Conservation (phyloP, 2,113 vertebrate species). For the Eulemur rufifrons region DNA sequence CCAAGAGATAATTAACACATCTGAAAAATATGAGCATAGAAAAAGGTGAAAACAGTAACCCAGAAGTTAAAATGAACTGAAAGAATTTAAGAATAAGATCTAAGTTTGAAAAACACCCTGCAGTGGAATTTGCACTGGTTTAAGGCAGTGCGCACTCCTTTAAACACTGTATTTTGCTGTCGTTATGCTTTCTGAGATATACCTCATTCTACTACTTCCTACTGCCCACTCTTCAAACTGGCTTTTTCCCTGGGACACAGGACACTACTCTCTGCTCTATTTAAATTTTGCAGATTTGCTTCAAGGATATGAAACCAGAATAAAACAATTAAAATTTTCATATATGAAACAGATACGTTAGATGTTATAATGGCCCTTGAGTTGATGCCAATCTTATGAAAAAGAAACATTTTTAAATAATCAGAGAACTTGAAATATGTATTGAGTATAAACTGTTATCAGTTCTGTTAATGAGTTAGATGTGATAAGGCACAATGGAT, state of each 20-base stretch:
- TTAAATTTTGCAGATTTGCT: conserved; percentile 16
- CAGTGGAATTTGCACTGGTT: neutral
- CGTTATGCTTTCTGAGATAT: neutral
- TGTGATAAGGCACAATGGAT: neutral
- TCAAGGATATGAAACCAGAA: neutral
- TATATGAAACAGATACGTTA: neutral
- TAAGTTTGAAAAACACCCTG: neutral
- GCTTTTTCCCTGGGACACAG: neutral
- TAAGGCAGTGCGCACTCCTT: neutral
- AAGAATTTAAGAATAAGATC: neutral
- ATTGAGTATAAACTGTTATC: neutral
- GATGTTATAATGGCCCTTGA: neutral
- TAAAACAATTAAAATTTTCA: neutral
- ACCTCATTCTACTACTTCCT: neutral
- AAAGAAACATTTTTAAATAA: neutral
- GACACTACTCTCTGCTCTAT: neutral
- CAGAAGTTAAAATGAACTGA: neutral
- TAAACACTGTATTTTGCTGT: neutral
- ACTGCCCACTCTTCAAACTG: neutral
- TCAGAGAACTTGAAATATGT: neutral
- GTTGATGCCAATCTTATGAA: neutral
- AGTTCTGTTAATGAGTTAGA: conserved; percentile 19
- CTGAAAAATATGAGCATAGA: neutral
- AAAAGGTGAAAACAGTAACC: neutral
- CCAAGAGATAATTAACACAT: neutral